phyloP scores from a whole-genome alignment of 2,113 vertebrate species.

The Chlorodrepanis virens region DNA sequence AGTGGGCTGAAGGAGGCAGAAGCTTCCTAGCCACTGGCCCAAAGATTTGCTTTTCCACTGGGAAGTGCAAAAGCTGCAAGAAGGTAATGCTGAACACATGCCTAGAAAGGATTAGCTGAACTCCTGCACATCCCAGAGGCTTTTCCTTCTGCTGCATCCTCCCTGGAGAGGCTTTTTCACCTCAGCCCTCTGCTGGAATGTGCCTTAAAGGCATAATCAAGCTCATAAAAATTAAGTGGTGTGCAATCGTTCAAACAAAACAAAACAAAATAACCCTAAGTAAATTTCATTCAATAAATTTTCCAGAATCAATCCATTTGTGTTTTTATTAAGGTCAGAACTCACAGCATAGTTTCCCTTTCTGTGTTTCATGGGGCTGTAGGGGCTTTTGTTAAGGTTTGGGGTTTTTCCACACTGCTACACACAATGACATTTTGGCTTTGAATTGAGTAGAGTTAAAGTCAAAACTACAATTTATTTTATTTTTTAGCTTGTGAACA shows the following conservation, averaged over 20 bases:
- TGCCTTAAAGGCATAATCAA: slow-evolving; percentile 41
- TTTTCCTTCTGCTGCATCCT: slow-evolving; percentile 35
- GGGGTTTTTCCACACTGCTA: background rate
- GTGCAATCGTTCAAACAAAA: background rate
- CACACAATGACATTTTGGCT: background rate
- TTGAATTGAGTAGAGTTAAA: background rate
- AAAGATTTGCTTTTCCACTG: background rate
- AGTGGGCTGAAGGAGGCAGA: background rate
- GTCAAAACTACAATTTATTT: background rate
- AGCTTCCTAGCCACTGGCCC: background rate
- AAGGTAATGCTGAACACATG: background rate
- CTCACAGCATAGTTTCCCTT: background rate
- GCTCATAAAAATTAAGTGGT: slow-evolving; percentile 60
- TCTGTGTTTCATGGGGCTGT: background rate
- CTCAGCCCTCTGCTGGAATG: slow-evolving; percentile 40
- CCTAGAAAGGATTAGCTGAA: slow-evolving; percentile 42
- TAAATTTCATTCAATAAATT: slow-evolving; percentile 51
- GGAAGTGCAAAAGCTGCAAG: background rate
- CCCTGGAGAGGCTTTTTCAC: slow-evolving; percentile 45
- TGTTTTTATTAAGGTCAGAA: slow-evolving; percentile 36
- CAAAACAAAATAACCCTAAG: slow-evolving; percentile 4
- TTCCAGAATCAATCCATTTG: slow-evolving; percentile 33
- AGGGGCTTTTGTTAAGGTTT: background rate
- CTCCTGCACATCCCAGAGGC: slow-evolving; percentile 25
- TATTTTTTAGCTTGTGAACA: background rate